These are phyloP conservation scores for Channallabes apus DNA, from an alignment of 2,797 vertebrate species.

Conservation along the genomic window DNA sequence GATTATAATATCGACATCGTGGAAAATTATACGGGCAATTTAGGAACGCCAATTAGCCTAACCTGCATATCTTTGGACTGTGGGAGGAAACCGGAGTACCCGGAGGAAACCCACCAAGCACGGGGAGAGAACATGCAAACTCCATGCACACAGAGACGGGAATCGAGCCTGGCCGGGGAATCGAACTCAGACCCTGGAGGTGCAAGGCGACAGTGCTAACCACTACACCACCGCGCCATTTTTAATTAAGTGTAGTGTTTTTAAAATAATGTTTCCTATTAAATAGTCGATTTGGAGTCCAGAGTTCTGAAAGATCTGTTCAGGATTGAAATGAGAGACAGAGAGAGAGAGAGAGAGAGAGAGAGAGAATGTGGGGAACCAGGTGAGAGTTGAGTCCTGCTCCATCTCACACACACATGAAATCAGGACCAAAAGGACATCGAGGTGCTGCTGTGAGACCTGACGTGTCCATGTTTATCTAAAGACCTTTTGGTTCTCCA, in stretches of 20 bases:
- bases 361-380: not conserved
- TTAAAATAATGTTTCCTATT: not conserved
- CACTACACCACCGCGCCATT: too few relatives aligned
- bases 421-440: constrained; percentile 38
- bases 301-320: not conserved
- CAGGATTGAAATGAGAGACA: not conserved
- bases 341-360: not conserved
- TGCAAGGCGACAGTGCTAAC: too few relatives aligned
- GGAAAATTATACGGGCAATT: too few relatives aligned
- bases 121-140: too few relatives aligned
- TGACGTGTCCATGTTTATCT: constrained; percentile 48
- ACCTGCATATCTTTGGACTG: too few relatives aligned
- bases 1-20: too few relatives aligned
- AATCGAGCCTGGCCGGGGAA: too few relatives aligned
- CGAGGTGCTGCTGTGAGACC: constrained; percentile 27
- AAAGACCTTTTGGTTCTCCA: constrained; percentile 49
- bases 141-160: too few relatives aligned
- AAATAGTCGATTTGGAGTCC: not conserved
- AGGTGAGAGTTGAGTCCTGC: not conserved
- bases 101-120: too few relatives aligned
- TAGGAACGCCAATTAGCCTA: too few relatives aligned
- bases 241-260: not conserved
- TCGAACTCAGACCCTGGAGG: too few relatives aligned
- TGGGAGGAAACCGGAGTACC: too few relatives aligned
- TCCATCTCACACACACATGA: not conserved